Evolutionary conservation across 2,797 vertebrate genomes (phyloP), one percentile per base, ranked within the genome.

Genomic region (Pangasius sanitwongsei): DNA sequence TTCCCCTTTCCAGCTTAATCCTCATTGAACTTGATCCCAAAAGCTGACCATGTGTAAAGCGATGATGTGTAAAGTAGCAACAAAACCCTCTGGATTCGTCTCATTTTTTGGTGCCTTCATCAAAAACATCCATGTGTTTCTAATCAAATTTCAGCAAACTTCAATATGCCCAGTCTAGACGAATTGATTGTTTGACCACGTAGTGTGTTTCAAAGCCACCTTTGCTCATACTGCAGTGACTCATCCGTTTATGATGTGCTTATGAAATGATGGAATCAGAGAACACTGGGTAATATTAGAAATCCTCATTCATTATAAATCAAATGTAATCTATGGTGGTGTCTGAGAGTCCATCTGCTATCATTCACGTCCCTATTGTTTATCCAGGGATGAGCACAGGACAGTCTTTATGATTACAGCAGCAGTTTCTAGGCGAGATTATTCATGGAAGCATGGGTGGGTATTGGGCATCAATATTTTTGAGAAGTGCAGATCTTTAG

Each of bases 111-210:
- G 28, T 50, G 82, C 9, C 61, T 67, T 67, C 44, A 84, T 67
- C 37, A 65, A 50, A 48, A 37, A 8, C 55, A 20, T 86, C 72
- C 61, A 20, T 31, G n/a, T 48, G 23, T 25, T 48, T 37, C 59
- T 57, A 75, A 77, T 75, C 70, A 77, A 61, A 63, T 72, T 59
- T 44, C 37, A n/a, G 34, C 34, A 5, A 34, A 20, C 31, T 37
- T 86, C 34, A 74, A 25, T 74, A 13, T 59, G 15, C 3, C 53
- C 74, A 23, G 74, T 77, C 86, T 87, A 87, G 86, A 87, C 86
- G 9, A 61, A 87, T 80, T 25, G 86, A 87, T 87, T 41, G 41
- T 9, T 78, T 65, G 86, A 25, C 37, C 65, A 20, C 4, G 13
- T 23, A 20, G 2, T 80, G 59, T 34, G 53, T 34, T 87, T 78